Conservation (phyloP, 2,113 vertebrate species). For the Pteruthius melanotis region DNA sequence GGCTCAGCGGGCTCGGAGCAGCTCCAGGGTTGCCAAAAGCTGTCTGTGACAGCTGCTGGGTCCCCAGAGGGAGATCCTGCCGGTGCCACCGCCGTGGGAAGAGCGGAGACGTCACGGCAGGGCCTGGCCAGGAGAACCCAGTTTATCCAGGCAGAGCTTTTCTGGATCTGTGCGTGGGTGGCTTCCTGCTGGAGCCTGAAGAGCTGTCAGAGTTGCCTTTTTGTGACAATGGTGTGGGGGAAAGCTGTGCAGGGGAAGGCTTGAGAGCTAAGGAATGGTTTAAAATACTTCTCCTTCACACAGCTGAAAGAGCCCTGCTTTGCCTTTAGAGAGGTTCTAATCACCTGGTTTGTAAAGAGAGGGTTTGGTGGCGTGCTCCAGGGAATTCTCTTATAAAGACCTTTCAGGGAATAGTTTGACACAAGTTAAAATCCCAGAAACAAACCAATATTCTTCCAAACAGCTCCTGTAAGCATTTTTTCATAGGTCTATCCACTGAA, state of each 20-base stretch:
- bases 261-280: background rate
- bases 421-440: background rate
- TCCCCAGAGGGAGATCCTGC: background rate
- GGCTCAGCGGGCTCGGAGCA: background rate
- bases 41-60: background rate
- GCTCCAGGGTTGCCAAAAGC: fast-evolving
- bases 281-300: background rate
- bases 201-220: background rate
- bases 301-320: background rate
- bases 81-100: background rate
- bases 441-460: background rate
- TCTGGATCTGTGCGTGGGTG: background rate
- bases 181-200: constrained; percentile 13
- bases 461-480: background rate
- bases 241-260: background rate
- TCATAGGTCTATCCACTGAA: fast-evolving
- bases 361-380: background rate
- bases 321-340: background rate
- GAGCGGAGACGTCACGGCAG: fast-evolving
- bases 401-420: background rate
- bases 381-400: background rate
- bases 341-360: background rate
- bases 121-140: background rate
- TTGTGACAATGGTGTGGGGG: constrained; percentile 22
- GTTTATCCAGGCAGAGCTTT: background rate